Evolutionary conservation across 2,797 vertebrate species (phyloP), one percentile per base, ranked within the genome.

Genomic region (Aphelocoma californica): DNA sequence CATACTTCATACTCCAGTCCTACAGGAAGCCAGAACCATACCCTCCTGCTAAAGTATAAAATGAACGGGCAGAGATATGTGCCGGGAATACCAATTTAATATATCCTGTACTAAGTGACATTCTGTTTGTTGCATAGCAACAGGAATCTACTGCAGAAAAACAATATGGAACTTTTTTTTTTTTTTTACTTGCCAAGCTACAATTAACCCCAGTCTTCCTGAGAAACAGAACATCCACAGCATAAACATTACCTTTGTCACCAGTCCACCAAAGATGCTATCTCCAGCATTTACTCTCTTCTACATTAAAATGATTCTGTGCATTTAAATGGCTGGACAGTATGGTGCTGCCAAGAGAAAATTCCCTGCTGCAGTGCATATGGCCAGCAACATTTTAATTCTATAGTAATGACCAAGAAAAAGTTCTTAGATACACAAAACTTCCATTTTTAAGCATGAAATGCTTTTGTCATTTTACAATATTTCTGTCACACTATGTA

Each of bases 81-180:
- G 96, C 95, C 8, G 66, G 95, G 97, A 97, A 97, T 97, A 98
- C 97, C 96, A 97, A 98, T 97, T 97, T 96, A 97, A 96, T 96
- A 95, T 83, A 95, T 85, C 88, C 97, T 96, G 80, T 58, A 87
- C 95, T 92, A 96, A 97, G 89, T 95, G 96, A 97, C 97, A 96
- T 91, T 95, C 93, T 92, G 95, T 91, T 93, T 97, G 98, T 97
- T 97, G 97, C 98, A 93, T 97, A 97, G 98, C 97, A 98, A 98
- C 98, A 96, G 88, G 96, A 94, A 93, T 95, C 96, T 96, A 93
- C 96, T 94, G 95, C 92, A 96, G 96, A 93, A 95, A 97, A 97
- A 96, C 97, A 96, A 96, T 96, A 97, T 95, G 97, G 93, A 96
- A 97, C 90, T 96, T 93, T 91, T 83, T 84, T 92, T 90, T 88